These are phyloP conservation scores for Aphodius sticticus DNA, from an alignment of 2,888 invertebrate genomes.

Conservation along the genomic window DNA sequence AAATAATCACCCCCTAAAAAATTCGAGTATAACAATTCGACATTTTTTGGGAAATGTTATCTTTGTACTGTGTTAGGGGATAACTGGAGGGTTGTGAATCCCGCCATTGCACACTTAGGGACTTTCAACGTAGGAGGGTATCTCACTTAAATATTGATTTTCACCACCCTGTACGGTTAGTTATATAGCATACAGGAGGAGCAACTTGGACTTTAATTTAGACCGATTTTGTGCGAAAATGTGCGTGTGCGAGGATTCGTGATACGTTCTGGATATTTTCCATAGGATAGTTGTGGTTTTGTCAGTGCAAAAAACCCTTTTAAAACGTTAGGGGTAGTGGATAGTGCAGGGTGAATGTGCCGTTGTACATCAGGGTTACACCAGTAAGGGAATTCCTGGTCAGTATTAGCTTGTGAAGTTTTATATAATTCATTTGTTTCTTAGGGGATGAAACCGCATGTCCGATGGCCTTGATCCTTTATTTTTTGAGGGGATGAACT, in stretches of 20 bases:
- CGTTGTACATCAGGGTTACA: not conserved
- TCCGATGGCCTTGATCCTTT: not conserved
- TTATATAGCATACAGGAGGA: slow-evolving; percentile 15
- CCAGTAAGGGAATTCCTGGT: not conserved
- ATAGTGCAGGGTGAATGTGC: not conserved
- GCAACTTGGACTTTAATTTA: not conserved
- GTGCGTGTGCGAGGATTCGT: not conserved
- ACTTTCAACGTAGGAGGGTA: slow-evolving; percentile 49
- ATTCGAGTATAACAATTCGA: too few species aligned
- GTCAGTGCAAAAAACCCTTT: slow-evolving; percentile 19
- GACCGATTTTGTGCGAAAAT: slow-evolving; percentile 23
- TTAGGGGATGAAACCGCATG: not conserved
- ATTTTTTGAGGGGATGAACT: not conserved
- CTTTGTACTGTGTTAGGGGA: not conserved
- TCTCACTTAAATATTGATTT: slow-evolving; percentile 54
- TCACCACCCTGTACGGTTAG: slow-evolving; percentile 49
- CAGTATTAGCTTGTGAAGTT: not conserved
- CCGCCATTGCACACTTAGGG: slow-evolving; percentile 43
- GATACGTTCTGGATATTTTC: not conserved
- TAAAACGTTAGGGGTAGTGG: slow-evolving; percentile 7
- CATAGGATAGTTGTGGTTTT: not conserved
- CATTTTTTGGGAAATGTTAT: not conserved
- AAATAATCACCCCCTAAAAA: not conserved
- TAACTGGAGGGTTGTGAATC: not conserved
- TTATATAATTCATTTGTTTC: too few species aligned